Evolutionary conservation across 2,113 vertebrate genomes (phyloP), one percentile per base, ranked within the genome.

Genomic region (Amblyopsis rosae): DNA sequence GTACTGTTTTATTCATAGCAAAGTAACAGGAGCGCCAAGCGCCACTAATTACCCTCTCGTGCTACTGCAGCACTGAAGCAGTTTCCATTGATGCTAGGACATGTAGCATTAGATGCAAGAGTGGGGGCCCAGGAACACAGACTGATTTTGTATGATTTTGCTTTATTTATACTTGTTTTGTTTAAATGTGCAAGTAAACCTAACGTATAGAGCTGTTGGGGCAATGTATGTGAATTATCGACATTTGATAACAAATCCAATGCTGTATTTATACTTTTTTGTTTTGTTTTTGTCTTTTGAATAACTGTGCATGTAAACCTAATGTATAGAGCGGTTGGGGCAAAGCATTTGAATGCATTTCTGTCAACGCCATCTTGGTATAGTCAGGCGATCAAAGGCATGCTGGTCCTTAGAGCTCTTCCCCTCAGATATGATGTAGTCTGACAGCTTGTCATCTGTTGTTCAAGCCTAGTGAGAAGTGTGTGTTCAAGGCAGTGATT

Each of bases 371-470:
- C 64, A 66, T 73, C 77, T 69, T 65, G 50, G 16, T 57, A 55
- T 58, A 62, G 76, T 1, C 60, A 60, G 76, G 13, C 67, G 76
- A 90, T 90, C 81, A 90, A 90, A 90, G 83, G 62, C 70, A 76
- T n/a, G 50, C 46, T 41, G 9, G 69, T 76, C 80, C 67, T 11
- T 67, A 62, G 68, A 73, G 77, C 13, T 69, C 57, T 74, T 80
- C 16, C 9, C 59, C 72, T 65, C 70, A 82, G 83, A 86, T 74
- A 15, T 71, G 88, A 87, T 83, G 69, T 55, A 65, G 63, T 62
- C 67, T 88, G 88, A 86, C 86, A 83, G 88, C 82, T 79, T 78
- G 47, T 80, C 79, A 58, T 72, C 70, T 83, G 85, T 77, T 88
- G 76, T 84, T 87, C 56, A 16, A 56, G 67, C 75, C 72, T n/a